Conservation (phyloP, 1,140 invertebrate genomes). For the Drosophila mayri region DNA sequence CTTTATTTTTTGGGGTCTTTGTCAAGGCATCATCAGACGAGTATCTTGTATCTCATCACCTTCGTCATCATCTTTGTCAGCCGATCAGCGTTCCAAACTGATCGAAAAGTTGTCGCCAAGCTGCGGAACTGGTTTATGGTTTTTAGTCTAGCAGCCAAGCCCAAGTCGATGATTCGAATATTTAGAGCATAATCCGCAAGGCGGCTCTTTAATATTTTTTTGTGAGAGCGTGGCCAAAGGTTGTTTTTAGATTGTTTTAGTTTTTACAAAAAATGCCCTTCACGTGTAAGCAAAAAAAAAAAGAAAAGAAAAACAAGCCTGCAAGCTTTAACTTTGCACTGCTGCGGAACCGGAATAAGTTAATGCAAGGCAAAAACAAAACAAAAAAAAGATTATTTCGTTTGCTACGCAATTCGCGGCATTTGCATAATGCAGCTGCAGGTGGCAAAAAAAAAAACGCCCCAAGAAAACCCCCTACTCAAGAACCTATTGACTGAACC, state of each 20-base stretch:
- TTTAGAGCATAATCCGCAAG: constrained; percentile 49
- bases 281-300: constrained; percentile 36
- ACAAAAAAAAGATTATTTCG: constrained; percentile 57
- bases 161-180: constrained; percentile 24
- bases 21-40: constrained; percentile 25
- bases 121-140: constrained; percentile 60
- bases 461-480: background rate
- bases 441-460: constrained; percentile 22
- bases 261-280: constrained; percentile 47
- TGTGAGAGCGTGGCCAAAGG: constrained; percentile 23
- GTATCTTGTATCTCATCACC: constrained; percentile 17
- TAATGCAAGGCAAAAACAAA: constrained; percentile 60
- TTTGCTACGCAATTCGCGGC: constrained; percentile 67
- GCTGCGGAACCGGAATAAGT: constrained; percentile 58
- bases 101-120: constrained; percentile 45
- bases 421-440: constrained; percentile 78
- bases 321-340: constrained; percentile 61
- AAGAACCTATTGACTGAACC: constrained; percentile 22
- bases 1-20: constrained; percentile 17
- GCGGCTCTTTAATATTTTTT: background rate
- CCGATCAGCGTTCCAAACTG: constrained; percentile 23
- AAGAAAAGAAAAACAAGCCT: constrained; percentile 24
- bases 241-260: constrained; percentile 19
- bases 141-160: constrained; percentile 23
- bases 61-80: constrained; percentile 17